A percentile compares a stretch with the other conserved stretches of the same genome.
Conservation (phyloP, 1,140 invertebrate species). For the Drosophila gunungcola region DNA sequence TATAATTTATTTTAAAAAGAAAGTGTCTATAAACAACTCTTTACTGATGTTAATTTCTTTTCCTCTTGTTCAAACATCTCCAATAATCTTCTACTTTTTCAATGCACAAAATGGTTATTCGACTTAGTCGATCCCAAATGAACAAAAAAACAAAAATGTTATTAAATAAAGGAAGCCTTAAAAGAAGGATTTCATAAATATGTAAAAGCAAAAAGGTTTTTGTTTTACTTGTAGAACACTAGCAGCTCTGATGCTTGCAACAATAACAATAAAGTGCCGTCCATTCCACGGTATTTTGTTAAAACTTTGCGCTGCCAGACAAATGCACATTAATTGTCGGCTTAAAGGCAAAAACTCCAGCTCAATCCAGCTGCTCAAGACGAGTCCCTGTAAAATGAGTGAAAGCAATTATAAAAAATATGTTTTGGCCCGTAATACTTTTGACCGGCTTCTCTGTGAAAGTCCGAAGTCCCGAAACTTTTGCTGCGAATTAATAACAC, state of each 20-base stretch:
- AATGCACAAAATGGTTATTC: no score
- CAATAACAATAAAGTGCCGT: background rate
- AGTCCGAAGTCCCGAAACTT: constrained; percentile 4
- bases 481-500: constrained; percentile 29
- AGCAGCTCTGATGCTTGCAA: background rate
- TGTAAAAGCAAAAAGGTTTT: no score
- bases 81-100: no score
- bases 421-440: constrained; percentile 18
- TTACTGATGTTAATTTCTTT: no score
- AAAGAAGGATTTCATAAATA: no score
- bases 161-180: no score
- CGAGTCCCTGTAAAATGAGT: constrained; percentile 18
- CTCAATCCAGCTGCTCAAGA: background rate
- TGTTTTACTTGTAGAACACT: no score
- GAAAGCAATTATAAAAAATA: constrained; percentile 36
- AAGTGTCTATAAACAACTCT: no score
- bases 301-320: constrained; percentile 34
- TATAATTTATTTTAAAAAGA: no score
- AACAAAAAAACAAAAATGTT: no score
- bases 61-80: no score
- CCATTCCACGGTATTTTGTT: constrained; percentile 21
- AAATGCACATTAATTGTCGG: constrained; percentile 55
- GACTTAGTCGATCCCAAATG: no score
- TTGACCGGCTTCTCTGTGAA: constrained; percentile 1
- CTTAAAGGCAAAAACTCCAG: constrained; percentile 18